Conservation (phyloP, 2,797 vertebrate genomes). For the Paedocypris micromegethes region DNA sequence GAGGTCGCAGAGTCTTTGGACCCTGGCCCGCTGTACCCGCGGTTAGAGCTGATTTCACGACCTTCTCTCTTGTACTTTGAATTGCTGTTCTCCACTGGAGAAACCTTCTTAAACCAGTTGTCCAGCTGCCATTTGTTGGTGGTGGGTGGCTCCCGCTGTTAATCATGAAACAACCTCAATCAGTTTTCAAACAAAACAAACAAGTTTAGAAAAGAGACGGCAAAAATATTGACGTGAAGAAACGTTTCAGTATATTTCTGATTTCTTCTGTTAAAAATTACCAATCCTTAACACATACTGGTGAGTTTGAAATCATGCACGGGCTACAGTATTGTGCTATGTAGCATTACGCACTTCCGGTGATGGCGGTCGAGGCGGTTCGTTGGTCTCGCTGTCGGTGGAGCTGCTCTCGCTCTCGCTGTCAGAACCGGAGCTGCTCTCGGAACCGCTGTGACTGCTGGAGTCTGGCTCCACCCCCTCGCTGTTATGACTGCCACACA, state of each 20-base stretch:
- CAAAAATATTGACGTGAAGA: too few relatives aligned
- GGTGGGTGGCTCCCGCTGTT: constrained; percentile 86
- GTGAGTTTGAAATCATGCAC: too few relatives aligned
- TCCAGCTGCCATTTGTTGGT: constrained; percentile 98
- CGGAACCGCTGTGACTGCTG: constrained; percentile 95
- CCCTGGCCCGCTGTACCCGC: constrained; percentile 77
- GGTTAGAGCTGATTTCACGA: constrained; percentile 75
- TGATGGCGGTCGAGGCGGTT: constrained; percentile 82
- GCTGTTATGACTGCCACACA: constrained; percentile 76
- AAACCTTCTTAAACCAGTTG: constrained; percentile 96
- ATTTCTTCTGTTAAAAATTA: too few relatives aligned
- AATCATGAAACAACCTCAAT: too few relatives aligned
- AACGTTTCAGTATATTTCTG: too few relatives aligned
- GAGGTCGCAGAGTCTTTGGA: constrained; percentile 83
- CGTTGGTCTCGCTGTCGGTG: constrained; percentile 94
- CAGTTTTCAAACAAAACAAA: too few relatives aligned
- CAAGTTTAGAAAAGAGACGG: too few relatives aligned
- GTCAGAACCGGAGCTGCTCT: constrained; percentile 97
- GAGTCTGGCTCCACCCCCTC: constrained; percentile 92
- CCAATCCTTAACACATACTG: too few relatives aligned
- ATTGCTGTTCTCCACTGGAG: constrained; percentile 87
- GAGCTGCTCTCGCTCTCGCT: constrained; percentile 98
- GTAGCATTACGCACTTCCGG: constrained; percentile 76
- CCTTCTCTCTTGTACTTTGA: constrained; percentile 84
- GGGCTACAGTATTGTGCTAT: too few relatives aligned